A percentile compares a stretch with the other conserved stretches of the same genome.
These are phyloP conservation scores for Sarcophaga carnaria DNA, from an alignment of 2,888 invertebrate genomes.

Conservation along the genomic window DNA sequence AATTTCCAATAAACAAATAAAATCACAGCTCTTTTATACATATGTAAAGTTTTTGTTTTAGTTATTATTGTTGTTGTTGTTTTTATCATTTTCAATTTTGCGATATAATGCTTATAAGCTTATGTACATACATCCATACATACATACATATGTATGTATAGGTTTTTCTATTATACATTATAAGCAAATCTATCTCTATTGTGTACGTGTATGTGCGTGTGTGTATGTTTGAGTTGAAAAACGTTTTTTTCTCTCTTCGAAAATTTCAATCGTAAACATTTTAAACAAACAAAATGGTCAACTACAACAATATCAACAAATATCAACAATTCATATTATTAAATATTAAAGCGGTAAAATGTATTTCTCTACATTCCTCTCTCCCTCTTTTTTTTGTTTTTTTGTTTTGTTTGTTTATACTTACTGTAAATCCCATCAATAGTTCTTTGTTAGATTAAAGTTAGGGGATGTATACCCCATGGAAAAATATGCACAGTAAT, in stretches of 20 bases:
- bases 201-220: not conserved
- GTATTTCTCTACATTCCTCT: conserved; percentile 64
- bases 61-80: not conserved
- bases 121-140: not conserved
- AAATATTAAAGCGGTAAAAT: conserved; percentile 78
- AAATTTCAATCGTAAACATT: conserved; percentile 65
- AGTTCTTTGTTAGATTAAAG: conserved; percentile 54
- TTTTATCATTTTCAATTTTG: not conserved
- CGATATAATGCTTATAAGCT: not conserved
- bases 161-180: not conserved
- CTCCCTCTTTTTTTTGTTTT: no score
- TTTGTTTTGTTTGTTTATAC: conserved; percentile 68
- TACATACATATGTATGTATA: not conserved
- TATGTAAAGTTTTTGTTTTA: conserved; percentile 41
- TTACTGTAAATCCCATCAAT: conserved; percentile 68
- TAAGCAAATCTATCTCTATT: conserved; percentile 18
- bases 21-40: conserved; percentile 73
- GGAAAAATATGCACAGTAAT: not conserved
- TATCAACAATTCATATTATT: conserved; percentile 79
- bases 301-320: conserved; percentile 69
- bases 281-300: conserved; percentile 70
- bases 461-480: conserved; percentile 23
- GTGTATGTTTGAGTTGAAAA: conserved; percentile 15
- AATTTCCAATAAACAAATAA: conserved; percentile 78
- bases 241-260: conserved; percentile 46